These are phyloP conservation scores for Conus canariensis DNA, from an alignment of 2,888 invertebrate species.

Conservation along the genomic window DNA sequence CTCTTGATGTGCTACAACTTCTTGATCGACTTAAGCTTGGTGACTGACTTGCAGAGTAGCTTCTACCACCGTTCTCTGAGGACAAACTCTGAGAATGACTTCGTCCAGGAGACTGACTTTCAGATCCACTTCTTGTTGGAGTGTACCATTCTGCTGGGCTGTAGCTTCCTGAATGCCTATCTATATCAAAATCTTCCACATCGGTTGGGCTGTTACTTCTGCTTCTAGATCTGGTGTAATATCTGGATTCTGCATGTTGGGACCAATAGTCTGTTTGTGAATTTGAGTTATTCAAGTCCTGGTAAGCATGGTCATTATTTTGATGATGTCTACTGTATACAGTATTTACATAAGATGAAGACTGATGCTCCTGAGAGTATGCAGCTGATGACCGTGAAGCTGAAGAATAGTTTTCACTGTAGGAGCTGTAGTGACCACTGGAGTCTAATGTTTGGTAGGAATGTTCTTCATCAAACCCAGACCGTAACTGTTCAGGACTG, in stretches of 20 bases:
- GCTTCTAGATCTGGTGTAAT: constrained; percentile 12
- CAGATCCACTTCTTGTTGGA: not conserved
- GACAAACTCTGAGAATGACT: not conserved
- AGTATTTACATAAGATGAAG: not conserved
- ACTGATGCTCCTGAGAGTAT: not conserved
- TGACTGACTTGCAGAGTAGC: not conserved
- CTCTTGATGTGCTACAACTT: not conserved
- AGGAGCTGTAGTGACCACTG: not conserved
- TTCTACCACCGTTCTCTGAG: not conserved
- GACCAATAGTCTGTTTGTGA: not conserved
- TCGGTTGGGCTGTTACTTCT: not conserved
- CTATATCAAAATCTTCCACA: not conserved
- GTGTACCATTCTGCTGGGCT: not conserved
- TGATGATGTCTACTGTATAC: not conserved
- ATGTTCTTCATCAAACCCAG: not conserved
- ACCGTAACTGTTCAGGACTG: not conserved
- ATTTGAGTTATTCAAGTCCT: not conserved
- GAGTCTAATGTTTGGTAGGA: not conserved
- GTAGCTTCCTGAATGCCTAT: not conserved
- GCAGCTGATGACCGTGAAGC: not conserved
- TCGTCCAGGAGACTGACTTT: not conserved
- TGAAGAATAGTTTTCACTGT: not conserved
- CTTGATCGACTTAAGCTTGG: constrained; percentile 7
- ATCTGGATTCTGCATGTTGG: not conserved
- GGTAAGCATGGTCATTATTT: not conserved